phyloP scores from a whole-genome alignment of 2,113 vertebrate species.

The Brachionichthys hirsutus region DNA sequence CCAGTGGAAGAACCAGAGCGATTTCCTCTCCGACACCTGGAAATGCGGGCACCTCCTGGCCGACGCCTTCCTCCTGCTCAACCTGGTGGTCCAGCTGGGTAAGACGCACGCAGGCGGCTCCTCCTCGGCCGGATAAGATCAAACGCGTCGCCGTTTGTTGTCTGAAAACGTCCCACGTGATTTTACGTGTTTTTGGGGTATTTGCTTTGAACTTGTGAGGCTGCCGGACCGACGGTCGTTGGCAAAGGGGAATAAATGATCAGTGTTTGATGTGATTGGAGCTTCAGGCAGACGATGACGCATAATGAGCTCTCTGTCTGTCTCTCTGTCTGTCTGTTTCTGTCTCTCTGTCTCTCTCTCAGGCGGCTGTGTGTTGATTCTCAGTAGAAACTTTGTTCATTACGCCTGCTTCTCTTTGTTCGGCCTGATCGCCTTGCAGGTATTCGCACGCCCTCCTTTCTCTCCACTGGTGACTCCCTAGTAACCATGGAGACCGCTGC shows the following conservation, averaged over 20 bases:
- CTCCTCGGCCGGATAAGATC: no score
- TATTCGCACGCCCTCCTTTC: not conserved
- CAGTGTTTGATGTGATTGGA: no score
- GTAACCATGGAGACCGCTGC: no score
- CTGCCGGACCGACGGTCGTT: no score
- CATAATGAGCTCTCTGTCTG: no score
- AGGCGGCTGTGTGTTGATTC: slow-evolving; percentile 89
- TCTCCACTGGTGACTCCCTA: no score
- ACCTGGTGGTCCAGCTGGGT: slow-evolving; percentile 90
- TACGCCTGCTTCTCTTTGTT: slow-evolving; percentile 86
- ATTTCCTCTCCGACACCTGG: slow-evolving; percentile 90
- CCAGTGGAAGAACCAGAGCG: slow-evolving; percentile 90
- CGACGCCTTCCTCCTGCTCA: slow-evolving; percentile 86
- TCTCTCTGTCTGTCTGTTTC: not conserved
- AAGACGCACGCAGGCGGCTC: slow-evolving; percentile 24
- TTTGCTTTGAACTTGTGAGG: no score
- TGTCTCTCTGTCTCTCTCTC: slow-evolving; percentile 28
- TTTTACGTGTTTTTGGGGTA: no score
- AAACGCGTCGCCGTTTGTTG: no score
- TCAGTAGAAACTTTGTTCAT: slow-evolving; percentile 91
- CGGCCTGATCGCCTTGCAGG: slow-evolving; percentile 62
- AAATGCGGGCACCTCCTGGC: slow-evolving; percentile 86
- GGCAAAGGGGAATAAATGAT: no score
- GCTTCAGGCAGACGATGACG: no score
- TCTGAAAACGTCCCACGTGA: no score